Evolutionary conservation across 2,888 invertebrate genomes (phyloP).

Genomic region (Limenitis camilla): DNA sequence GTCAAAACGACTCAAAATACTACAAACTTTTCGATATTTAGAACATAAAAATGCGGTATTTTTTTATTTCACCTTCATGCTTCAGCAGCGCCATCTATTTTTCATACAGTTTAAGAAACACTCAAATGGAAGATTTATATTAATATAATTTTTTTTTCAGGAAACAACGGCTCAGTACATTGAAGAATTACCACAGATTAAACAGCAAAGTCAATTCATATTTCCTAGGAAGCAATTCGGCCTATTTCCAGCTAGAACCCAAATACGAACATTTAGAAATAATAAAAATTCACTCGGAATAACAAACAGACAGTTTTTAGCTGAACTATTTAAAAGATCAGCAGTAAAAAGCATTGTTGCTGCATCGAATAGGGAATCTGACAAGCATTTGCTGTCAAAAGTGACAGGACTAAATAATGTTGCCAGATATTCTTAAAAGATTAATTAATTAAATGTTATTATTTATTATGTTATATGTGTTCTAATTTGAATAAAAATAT

Average conservation of each 20-base stretch:
- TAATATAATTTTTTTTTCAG: slow-evolving; percentile 5
- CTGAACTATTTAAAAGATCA: slow-evolving; percentile 36
- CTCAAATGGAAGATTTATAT: too few relatives aligned
- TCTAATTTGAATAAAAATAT: too few relatives aligned
- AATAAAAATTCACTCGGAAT: slow-evolving; percentile 31
- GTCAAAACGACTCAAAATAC: too few relatives aligned
- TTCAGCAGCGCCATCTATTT: too few relatives aligned
- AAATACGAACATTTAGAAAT: slow-evolving; percentile 33
- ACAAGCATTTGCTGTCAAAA: neutral
- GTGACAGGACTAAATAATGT: too few relatives aligned
- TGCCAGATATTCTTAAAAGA: too few relatives aligned
- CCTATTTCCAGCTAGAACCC: slow-evolving; percentile 11
- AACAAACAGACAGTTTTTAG: slow-evolving; percentile 31
- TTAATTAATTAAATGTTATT: too few relatives aligned
- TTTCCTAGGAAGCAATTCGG: slow-evolving; percentile 1
- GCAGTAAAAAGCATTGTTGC: slow-evolving; percentile 37
- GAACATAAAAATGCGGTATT: too few relatives aligned
- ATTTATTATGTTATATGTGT: too few relatives aligned
- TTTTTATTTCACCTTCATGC: too few relatives aligned
- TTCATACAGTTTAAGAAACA: too few relatives aligned
- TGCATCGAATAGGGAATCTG: slow-evolving; percentile 27
- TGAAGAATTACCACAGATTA: slow-evolving; percentile 17
- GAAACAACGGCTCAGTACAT: slow-evolving; percentile 8
- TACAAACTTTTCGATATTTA: too few relatives aligned
- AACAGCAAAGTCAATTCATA: slow-evolving; percentile 13